Percentiles rank a stretch among this genome's conserved stretches.
Evolutionary conservation across 2,888 invertebrate species (phyloP).

Genomic region (Trichopoda pennipes): DNA sequence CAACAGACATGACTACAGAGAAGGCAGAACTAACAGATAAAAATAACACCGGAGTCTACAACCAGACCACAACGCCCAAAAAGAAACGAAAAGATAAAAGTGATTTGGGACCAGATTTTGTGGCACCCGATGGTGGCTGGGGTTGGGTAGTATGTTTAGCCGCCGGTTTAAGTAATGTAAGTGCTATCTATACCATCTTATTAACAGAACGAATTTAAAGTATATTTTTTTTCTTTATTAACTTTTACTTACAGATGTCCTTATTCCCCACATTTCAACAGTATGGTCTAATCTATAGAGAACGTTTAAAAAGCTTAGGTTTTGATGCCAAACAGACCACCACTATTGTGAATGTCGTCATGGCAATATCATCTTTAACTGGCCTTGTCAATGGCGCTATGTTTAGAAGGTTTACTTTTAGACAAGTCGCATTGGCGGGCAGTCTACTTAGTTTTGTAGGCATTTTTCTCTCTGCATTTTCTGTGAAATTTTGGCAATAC

Average conservation of each 20-base stretch:
- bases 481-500: constrained; percentile 84
- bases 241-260: constrained; percentile 82
- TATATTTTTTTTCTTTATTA: not conserved
- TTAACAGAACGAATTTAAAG: not conserved
- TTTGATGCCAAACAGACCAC: constrained; percentile 86
- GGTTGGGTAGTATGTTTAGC: constrained; percentile 87
- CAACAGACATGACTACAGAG: constrained; percentile 68
- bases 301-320: constrained; percentile 83
- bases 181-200: constrained; percentile 73
- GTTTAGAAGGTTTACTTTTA: constrained; percentile 85
- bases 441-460: constrained; percentile 83
- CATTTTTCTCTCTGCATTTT: constrained; percentile 84
- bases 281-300: constrained; percentile 87
- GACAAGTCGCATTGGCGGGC: constrained; percentile 86
- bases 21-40: constrained; percentile 74
- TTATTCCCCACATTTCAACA: constrained; percentile 86
- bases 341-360: constrained; percentile 87
- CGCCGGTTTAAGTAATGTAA: constrained; percentile 87
- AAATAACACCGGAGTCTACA: constrained; percentile 74
- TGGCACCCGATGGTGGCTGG: constrained; percentile 90
- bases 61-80: constrained; percentile 78
- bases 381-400: constrained; percentile 86
- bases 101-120: constrained; percentile 82
- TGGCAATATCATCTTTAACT: constrained; percentile 83
- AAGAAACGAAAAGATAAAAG: constrained; percentile 81